These are phyloP conservation scores for Lathronympha strigana DNA, from an alignment of 2,888 invertebrate species.

Conservation along the genomic window DNA sequence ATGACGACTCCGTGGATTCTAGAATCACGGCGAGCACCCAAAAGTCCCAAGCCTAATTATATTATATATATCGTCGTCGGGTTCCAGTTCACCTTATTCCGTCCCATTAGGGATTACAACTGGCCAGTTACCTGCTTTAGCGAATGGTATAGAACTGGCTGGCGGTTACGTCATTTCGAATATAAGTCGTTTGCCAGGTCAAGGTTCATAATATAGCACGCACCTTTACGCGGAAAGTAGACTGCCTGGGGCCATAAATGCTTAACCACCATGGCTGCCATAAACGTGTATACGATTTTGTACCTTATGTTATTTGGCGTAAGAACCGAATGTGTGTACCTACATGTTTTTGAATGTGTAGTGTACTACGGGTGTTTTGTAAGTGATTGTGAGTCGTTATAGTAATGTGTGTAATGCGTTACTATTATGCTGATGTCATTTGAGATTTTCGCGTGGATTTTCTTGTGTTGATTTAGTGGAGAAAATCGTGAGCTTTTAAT, in stretches of 20 bases:
- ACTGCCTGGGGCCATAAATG: background rate
- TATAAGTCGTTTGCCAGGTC: background rate
- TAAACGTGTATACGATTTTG: background rate
- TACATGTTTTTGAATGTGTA: background rate
- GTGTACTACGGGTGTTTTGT: background rate
- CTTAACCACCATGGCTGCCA: background rate
- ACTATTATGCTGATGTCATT: slow-evolving; percentile 3
- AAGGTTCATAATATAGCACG: slow-evolving; percentile 1
- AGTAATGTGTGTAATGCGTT: slow-evolving; percentile 15
- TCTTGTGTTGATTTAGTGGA: slow-evolving; percentile 1
- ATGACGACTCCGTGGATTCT: too few relatives aligned
- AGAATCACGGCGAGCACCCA: too few relatives aligned
- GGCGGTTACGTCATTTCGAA: slow-evolving; percentile 8
- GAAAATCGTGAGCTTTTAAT: background rate
- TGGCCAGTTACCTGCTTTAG: too few relatives aligned
- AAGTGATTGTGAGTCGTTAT: background rate
- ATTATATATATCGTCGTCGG: too few relatives aligned
- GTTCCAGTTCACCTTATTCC: too few relatives aligned
- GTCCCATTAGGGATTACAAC: too few relatives aligned
- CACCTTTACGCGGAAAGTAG: slow-evolving; percentile 9
- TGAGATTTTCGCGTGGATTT: slow-evolving; percentile 6
- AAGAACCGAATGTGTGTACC: background rate
- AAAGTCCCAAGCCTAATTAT: too few relatives aligned
- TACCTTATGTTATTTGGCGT: background rate
- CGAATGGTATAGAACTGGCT: background rate